Base-by-base conservation (phyloP, 2,888 invertebrate species). In the Schizotus pectinicornis region DNA sequence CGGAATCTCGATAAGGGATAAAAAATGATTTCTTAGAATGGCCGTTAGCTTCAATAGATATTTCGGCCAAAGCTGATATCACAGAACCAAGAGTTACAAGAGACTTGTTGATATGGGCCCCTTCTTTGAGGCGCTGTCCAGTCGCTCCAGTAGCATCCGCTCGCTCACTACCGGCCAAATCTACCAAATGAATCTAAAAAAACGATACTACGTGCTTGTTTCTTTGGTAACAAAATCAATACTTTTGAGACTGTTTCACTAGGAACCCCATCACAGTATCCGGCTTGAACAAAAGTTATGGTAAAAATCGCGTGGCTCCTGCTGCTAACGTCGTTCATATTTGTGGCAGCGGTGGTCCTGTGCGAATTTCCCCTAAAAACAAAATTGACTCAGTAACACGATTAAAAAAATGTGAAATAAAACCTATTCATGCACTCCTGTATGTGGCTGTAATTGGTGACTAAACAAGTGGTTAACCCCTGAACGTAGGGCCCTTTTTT, bases 241-340 rank as follows among this genome's bases (percentile, higher is more conserved):
- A 83, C 91, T 80, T 94, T 94, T 47, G 93, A 93, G 56, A 92
- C 92, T 6, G 93, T 94, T 80, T 94, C 94, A 76, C 91, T 91
- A 47, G 94, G 94, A 86, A 92, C 89, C 74, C 90, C 90, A 81
- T 91, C 90, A 80, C 90, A 89, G 74, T 92, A 91, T 69, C 89
- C 89, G 46, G 93, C 94, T 80, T 94, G 93, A 61, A 92, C 91
- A 82, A 94, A 94, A 32, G 91, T 92, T 78, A 94, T 90, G 47
- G 94, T 94, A 80, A 94, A 94, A 75, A 94, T 94, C 64, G 94
- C 94, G 83, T 94, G 94, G 82, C 92, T 93, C 72, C 94, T 86
- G 75, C 92, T 92, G 79, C 93, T 93, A 68, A 92, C 92, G 80
- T 94, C 93, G 82, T 94, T 94, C 94, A 94, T 94, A 78, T 92